phyloP scores from a whole-genome alignment of 1,140 invertebrate genomes.

The Drosophila parvula region DNA sequence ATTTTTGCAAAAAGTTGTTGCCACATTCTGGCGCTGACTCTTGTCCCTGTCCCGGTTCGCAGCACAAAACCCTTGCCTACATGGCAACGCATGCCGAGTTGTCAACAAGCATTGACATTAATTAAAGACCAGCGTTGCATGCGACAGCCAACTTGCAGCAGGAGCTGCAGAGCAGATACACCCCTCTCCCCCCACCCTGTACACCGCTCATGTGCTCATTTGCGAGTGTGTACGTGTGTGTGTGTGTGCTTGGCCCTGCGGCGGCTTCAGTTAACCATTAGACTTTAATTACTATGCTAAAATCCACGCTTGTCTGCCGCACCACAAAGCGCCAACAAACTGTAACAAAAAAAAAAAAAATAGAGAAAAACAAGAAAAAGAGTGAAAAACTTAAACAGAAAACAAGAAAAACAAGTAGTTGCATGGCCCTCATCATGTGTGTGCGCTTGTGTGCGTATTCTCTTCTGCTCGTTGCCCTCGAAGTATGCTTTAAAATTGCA shows the following conservation, averaged over 20 bases:
- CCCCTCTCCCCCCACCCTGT: too few relatives aligned
- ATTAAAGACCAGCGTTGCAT: slow-evolving; percentile 77
- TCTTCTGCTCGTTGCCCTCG: slow-evolving; percentile 61
- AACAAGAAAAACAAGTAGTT: slow-evolving; percentile 16
- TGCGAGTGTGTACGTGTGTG: slow-evolving; percentile 31
- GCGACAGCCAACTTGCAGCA: slow-evolving; percentile 47
- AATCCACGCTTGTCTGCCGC: slow-evolving; percentile 74
- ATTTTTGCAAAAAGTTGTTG: slow-evolving; percentile 31
- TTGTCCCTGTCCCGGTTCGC: slow-evolving; percentile 1
- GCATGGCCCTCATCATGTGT: slow-evolving; percentile 10
- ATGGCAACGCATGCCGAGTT: slow-evolving; percentile 48
- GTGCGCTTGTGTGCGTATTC: slow-evolving; percentile 21
- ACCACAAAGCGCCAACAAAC: slow-evolving; percentile 47
- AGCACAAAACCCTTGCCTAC: slow-evolving; percentile 39
- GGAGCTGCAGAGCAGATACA: too few relatives aligned
- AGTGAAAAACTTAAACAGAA: not conserved
- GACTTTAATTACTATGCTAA: slow-evolving; percentile 78
- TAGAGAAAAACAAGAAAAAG: too few relatives aligned
- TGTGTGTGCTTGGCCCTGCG: slow-evolving; percentile 45
- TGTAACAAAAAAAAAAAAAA: slow-evolving; percentile 21
- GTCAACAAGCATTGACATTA: slow-evolving; percentile 80
- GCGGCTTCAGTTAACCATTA: slow-evolving; percentile 77
- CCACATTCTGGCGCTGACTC: not conserved
- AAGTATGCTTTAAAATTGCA: slow-evolving; percentile 70
- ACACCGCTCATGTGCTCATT: too few relatives aligned